Conservation (phyloP, 1,140 invertebrate genomes). For the Zaprionus africanus region DNA sequence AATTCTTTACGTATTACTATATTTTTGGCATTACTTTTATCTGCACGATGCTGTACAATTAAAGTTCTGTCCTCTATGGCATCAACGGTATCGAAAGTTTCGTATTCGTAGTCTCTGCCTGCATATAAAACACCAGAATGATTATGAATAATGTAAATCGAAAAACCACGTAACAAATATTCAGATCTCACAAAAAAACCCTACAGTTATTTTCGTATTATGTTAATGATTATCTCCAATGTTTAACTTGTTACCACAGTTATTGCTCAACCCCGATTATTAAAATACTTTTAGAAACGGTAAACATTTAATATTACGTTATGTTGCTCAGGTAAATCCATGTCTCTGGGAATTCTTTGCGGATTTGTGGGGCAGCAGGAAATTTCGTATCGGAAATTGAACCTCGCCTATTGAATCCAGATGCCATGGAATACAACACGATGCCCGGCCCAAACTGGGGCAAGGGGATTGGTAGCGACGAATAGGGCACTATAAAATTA, state of each 20-base stretch:
- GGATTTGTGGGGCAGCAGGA: constrained; percentile 19
- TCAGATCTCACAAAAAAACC: too few relatives aligned
- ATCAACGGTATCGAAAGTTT: neutral
- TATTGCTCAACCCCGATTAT: neutral
- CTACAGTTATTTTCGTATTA: neutral
- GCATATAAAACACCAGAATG: neutral
- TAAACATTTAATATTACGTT: constrained; percentile 23
- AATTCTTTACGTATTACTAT: constrained; percentile 6
- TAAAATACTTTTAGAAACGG: neutral
- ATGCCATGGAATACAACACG: neutral
- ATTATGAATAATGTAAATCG: neutral
- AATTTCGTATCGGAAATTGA: neutral
- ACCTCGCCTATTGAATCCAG: neutral
- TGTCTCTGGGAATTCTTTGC: constrained; percentile 68
- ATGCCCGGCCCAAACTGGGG: neutral
- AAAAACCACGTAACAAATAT: neutral
- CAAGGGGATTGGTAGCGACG: neutral
- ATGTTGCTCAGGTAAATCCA: constrained; percentile 54
- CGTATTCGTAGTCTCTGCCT: neutral
- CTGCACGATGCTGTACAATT: neutral
- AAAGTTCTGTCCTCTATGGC: neutral
- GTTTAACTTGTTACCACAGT: neutral
- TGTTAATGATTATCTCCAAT: neutral
- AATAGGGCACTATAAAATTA: neutral
- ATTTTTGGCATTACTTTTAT: neutral